Conservation (phyloP, 1,140 invertebrate genomes). For the Leptestheria dahalacensis region DNA sequence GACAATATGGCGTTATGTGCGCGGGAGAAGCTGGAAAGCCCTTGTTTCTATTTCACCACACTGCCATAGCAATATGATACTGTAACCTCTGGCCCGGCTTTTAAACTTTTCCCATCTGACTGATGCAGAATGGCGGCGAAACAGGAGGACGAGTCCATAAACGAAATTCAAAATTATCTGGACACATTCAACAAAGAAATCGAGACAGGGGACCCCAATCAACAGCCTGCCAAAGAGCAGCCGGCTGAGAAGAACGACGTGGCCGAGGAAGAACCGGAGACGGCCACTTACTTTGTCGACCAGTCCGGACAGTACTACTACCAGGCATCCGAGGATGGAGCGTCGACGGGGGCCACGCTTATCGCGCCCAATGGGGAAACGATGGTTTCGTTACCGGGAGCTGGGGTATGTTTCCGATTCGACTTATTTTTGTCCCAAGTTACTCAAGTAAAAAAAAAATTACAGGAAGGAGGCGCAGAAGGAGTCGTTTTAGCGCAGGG, state of each 20-base stretch:
- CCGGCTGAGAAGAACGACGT: slow-evolving; percentile 17
- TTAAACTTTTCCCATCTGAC: background rate
- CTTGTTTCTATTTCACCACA: background rate
- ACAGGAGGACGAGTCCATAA: slow-evolving; percentile 35
- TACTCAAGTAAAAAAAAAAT: too few species aligned
- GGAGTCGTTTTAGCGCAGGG: slow-evolving; percentile 18
- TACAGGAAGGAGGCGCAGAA: slow-evolving; percentile 10
- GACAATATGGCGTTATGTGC: slow-evolving; percentile 6
- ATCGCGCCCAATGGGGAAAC: slow-evolving; percentile 9
- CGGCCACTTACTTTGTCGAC: slow-evolving; percentile 53
- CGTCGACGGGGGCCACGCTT: background rate
- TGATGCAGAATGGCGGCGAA: slow-evolving; percentile 7
- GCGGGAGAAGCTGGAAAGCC: background rate
- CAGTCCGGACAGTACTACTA: slow-evolving; percentile 62
- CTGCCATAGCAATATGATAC: slow-evolving; percentile 1
- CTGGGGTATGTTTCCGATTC: background rate
- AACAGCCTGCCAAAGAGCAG: slow-evolving; percentile 24
- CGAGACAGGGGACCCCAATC: slow-evolving; percentile 37
- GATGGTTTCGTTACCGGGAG: slow-evolving; percentile 10
- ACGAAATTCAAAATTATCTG: slow-evolving; percentile 65
- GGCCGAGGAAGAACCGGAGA: slow-evolving; percentile 22
- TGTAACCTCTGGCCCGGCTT: background rate
- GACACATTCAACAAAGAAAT: slow-evolving; percentile 76
- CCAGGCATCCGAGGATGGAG: slow-evolving; percentile 34
- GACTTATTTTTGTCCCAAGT: background rate